Evolutionary conservation across 2,888 invertebrate genomes (phyloP).

Genomic region (Brachypalpus laphriformis): DNA sequence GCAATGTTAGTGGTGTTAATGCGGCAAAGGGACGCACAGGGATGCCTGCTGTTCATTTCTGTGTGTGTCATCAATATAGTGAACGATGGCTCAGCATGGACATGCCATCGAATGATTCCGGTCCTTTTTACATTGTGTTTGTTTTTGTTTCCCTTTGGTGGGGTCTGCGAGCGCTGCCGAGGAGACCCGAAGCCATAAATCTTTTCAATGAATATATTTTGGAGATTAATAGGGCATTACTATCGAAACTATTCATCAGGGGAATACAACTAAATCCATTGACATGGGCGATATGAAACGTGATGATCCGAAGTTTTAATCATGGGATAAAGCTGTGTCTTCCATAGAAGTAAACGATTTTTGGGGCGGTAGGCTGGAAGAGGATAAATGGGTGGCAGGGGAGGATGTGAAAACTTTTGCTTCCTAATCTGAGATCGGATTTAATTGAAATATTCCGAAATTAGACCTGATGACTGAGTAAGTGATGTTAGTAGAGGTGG

Average conservation of each 20-base stretch:
- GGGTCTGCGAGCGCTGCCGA: slow-evolving; percentile 11
- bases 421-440: slow-evolving; percentile 14
- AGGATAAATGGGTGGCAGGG: too few relatives aligned
- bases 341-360: neutral
- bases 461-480: neutral
- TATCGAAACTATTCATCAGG: slow-evolving; percentile 68
- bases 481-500: neutral
- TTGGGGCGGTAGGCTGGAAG: neutral
- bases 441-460: slow-evolving; percentile 37
- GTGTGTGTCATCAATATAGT: slow-evolving; percentile 60
- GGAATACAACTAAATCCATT: slow-evolving; percentile 55
- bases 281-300: slow-evolving; percentile 55
- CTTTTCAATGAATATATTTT: slow-evolving; percentile 74
- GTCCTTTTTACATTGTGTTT: slow-evolving; percentile 11
- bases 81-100: slow-evolving; percentile 51
- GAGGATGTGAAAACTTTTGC: slow-evolving; percentile 6
- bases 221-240: slow-evolving; percentile 72
- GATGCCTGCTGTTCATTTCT: slow-evolving; percentile 61
- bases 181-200: slow-evolving; percentile 61
- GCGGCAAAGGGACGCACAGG: slow-evolving; percentile 43
- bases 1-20: slow-evolving; percentile 51
- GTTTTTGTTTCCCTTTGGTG: neutral
- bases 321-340: slow-evolving; percentile 17
- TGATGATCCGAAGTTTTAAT: slow-evolving; percentile 68
- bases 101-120: slow-evolving; percentile 32